These are phyloP conservation scores for Abscondita cerata DNA, from an alignment of 2,888 invertebrate genomes.

Conservation along the genomic window DNA sequence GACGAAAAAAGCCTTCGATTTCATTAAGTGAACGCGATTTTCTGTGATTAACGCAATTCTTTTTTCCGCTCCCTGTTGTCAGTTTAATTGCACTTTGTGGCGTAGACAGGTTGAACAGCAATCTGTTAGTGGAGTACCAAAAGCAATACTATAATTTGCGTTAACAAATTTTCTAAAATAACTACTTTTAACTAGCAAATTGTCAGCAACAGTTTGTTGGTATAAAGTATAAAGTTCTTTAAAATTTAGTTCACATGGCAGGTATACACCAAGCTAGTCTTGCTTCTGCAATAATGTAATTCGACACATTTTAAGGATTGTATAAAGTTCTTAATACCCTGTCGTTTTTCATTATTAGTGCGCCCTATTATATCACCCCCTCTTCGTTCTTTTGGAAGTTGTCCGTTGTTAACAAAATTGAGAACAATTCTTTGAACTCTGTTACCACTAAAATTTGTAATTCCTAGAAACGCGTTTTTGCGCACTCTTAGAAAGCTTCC, in stretches of 20 bases:
- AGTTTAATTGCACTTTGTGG: too few relatives aligned
- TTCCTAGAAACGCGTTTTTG: slow-evolving; percentile 5
- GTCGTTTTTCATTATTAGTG: slow-evolving; percentile 12
- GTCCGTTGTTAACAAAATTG: slow-evolving; percentile 16
- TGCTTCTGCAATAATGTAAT: slow-evolving; percentile 17
- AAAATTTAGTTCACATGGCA: slow-evolving; percentile 12
- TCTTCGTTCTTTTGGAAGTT: background rate
- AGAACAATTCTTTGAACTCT: slow-evolving; percentile 12
- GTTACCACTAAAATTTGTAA: slow-evolving; percentile 15
- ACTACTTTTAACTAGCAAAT: slow-evolving; percentile 15
- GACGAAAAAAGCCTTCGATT: background rate
- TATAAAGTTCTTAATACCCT: too few relatives aligned
- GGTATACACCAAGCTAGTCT: slow-evolving; percentile 12
- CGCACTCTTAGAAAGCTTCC: background rate
- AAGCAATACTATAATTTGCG: slow-evolving; percentile 18
- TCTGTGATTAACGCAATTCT: background rate
- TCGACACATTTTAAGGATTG: slow-evolving; percentile 14
- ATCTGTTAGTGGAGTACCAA: slow-evolving; percentile 12
- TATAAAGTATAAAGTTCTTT: slow-evolving; percentile 10
- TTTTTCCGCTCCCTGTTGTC: too few relatives aligned
- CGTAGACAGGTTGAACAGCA: too few relatives aligned
- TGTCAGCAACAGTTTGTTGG: background rate
- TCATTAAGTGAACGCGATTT: background rate
- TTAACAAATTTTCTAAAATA: slow-evolving; percentile 19
- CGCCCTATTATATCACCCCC: background rate